Conservation (phyloP, 1,140 invertebrate genomes). For the Meloidogyne floridensis region DNA sequence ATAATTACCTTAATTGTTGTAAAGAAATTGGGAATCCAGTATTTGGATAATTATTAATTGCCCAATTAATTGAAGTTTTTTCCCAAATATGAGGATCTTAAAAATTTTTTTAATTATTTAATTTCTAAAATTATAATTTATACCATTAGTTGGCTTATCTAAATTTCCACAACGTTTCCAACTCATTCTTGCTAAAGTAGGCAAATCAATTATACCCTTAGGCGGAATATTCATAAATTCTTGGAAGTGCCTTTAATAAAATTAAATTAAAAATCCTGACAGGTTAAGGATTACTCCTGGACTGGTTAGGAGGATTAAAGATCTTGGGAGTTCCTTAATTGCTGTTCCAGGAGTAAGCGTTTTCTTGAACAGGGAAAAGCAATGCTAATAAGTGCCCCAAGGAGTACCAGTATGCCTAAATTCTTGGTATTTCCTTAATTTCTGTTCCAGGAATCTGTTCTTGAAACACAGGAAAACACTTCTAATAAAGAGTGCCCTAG, state of each 20-base stretch:
- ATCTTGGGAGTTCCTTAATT: too few species aligned
- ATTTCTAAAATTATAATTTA: not conserved
- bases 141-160: slow-evolving; percentile 18
- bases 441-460: too few species aligned
- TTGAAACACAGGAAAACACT: too few species aligned
- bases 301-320: too few species aligned
- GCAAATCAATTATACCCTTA: slow-evolving; percentile 34
- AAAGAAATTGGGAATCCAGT: not conserved
- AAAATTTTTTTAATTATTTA: not conserved
- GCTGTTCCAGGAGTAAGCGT: too few species aligned
- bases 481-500: too few species aligned
- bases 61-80: not conserved
- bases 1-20: not conserved
- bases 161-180: slow-evolving; percentile 45
- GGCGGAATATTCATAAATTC: slow-evolving; percentile 36
- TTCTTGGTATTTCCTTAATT: too few species aligned
- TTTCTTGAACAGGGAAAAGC: too few species aligned
- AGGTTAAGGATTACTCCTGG: too few species aligned
- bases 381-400: too few species aligned
- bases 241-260: slow-evolving; percentile 39
- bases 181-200: slow-evolving; percentile 31
- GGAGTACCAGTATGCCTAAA: too few species aligned
- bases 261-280: too few species aligned
- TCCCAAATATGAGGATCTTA: not conserved
- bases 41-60: not conserved